A percentile compares a stretch with the other conserved stretches of the same genome.
These are phyloP conservation scores for Chaetogeoica ovagalla DNA, from an alignment of 2,888 invertebrate species.

Conservation along the genomic window DNA sequence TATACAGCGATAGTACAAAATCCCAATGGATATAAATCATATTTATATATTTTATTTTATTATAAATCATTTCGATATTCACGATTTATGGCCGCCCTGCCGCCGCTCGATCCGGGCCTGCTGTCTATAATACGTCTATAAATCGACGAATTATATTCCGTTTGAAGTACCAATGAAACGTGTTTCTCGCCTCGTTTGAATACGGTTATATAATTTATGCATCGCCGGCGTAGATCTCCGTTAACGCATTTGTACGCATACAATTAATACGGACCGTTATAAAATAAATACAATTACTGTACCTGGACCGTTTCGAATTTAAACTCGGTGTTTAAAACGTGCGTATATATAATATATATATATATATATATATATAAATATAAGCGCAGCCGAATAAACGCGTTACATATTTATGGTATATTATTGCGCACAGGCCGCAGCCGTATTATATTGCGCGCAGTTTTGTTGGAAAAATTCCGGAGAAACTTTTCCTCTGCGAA, in stretches of 20 bases:
- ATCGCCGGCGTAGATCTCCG: neutral
- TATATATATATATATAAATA: no score
- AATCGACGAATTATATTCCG: no score
- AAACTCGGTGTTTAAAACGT: neutral
- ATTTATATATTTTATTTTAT: no score
- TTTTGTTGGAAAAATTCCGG: constrained; percentile 1
- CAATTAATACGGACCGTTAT: neutral
- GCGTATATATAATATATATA: no score
- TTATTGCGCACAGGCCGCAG: no score
- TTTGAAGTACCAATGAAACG: no score
- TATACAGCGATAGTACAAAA: no score
- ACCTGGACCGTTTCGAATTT: constrained; percentile 1
- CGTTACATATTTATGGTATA: constrained; percentile 16
- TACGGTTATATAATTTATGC: neutral
- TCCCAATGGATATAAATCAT: no score
- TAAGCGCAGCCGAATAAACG: neutral
- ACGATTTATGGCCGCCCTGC: no score
- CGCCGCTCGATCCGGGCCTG: no score
- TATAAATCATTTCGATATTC: no score
- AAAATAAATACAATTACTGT: neutral
- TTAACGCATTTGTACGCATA: neutral
- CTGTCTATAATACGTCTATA: no score
- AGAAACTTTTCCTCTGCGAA: constrained; percentile 19
- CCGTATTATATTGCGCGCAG: neutral
- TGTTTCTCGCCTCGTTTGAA: neutral